Conservation (phyloP, 2,888 invertebrate species). For the Acrobasis repandana region DNA sequence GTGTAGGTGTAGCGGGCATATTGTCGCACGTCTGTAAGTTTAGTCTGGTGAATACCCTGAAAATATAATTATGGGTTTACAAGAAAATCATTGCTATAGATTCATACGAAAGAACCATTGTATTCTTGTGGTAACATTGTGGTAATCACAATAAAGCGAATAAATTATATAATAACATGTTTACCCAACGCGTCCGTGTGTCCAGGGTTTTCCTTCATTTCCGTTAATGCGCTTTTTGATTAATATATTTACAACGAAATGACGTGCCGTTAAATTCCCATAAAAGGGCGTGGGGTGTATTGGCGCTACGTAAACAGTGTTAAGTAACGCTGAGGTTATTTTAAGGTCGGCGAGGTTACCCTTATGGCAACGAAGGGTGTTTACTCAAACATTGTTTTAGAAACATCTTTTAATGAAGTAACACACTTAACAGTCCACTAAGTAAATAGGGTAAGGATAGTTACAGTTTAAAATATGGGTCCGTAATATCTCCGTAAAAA, state of each 20-base stretch:
- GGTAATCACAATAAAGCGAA: no score
- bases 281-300: conserved; percentile 31
- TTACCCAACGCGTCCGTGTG: background rate
- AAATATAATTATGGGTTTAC: conserved; percentile 5
- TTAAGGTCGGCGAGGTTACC: conserved; percentile 35
- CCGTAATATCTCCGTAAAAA: no score
- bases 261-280: conserved; percentile 31
- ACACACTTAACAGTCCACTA: background rate
- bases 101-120: no score
- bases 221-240: conserved; percentile 24
- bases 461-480: no score
- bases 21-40: no score
- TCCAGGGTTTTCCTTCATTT: conserved; percentile 18
- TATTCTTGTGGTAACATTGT: no score
- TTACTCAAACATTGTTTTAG: conserved; percentile 24
- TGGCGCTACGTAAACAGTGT: conserved; percentile 43
- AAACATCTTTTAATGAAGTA: background rate
- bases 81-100: no score
- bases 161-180: no score
- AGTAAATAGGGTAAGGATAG: no score
- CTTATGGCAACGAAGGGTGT: conserved; percentile 34
- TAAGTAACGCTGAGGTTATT: conserved; percentile 42
- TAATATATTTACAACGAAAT: conserved; percentile 32
- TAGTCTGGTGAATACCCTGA: conserved; percentile 10
- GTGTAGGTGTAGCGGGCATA: no score